phyloP scores from a whole-genome alignment of 2,888 invertebrate genomes.

The Leptinotarsa juncta region DNA sequence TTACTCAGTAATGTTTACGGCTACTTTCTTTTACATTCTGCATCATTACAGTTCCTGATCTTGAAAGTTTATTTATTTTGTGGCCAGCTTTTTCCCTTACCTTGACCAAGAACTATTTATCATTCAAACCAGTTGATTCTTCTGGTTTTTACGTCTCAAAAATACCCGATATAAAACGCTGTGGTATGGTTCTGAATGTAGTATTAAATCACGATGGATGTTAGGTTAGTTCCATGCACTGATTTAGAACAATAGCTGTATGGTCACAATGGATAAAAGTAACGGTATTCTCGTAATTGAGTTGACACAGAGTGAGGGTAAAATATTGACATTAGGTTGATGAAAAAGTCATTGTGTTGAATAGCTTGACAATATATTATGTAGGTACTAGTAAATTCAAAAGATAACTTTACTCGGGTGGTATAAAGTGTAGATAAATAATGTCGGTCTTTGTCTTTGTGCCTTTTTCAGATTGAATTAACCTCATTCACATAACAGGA shows the following conservation, averaged over 20 bases:
- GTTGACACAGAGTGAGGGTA: slow-evolving; percentile 23
- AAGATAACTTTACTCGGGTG: background rate
- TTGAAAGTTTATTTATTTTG: slow-evolving; percentile 27
- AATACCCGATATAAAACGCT: background rate
- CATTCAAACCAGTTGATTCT: slow-evolving; percentile 11
- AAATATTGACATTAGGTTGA: slow-evolving; percentile 22
- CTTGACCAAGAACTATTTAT: slow-evolving; percentile 17
- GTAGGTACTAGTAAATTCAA: background rate
- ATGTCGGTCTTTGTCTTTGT: background rate
- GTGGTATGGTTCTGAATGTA: slow-evolving; percentile 8
- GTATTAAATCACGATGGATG: slow-evolving; percentile 18
- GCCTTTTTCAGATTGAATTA: background rate
- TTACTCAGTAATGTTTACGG: slow-evolving; percentile 29
- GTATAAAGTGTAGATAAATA: background rate
- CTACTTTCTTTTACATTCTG: slow-evolving; percentile 33
- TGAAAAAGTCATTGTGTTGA: slow-evolving; percentile 11
- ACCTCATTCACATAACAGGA: background rate
- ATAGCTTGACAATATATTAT: slow-evolving; percentile 8
- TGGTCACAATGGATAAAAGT: slow-evolving; percentile 25
- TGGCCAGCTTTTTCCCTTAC: slow-evolving; percentile 11
- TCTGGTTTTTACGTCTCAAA: slow-evolving; percentile 1
- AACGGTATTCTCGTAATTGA: slow-evolving; percentile 36
- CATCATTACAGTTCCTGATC: slow-evolving; percentile 2
- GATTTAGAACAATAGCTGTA: slow-evolving; percentile 42
- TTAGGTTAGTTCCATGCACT: slow-evolving; percentile 45